A percentile compares a stretch with the other conserved stretches of the same genome.
Evolutionary conservation across 2,797 vertebrate genomes (phyloP).

Genomic region (Rhinichthys osculus): DNA sequence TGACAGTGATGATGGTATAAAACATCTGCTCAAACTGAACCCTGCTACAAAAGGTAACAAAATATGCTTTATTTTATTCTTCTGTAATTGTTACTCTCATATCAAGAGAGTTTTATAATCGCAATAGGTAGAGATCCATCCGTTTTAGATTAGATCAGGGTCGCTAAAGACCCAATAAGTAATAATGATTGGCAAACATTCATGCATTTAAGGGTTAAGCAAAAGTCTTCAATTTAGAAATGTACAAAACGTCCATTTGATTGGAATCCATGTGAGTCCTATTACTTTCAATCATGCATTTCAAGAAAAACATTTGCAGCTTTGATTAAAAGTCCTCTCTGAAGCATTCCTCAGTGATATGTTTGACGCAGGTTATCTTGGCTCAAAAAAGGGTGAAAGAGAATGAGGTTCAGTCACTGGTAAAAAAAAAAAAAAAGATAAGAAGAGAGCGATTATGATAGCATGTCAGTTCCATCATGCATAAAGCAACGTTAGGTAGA

Average conservation of each 20-base stretch:
- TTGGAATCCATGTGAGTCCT: conserved; percentile 47
- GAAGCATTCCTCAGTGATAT: conserved; percentile 54
- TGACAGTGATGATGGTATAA: no score
- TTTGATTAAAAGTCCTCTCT: conserved; percentile 35
- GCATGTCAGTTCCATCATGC: conserved; percentile 46
- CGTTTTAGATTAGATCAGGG: no score
- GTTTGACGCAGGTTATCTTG: conserved; percentile 49
- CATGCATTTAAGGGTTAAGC: no score
- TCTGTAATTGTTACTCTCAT: no score
- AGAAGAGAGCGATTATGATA: conserved; percentile 44
- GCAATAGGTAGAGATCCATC: no score
- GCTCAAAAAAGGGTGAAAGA: conserved; percentile 2
- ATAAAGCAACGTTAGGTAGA: conserved; percentile 45
- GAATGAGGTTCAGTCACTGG: conserved; percentile 3
- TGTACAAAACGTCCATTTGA: conserved; percentile 27
- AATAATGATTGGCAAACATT: no score
- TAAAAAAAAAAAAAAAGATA: conserved; percentile 9
- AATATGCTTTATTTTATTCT: no score
- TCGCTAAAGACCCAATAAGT: no score
- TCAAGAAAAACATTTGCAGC: conserved; percentile 44
- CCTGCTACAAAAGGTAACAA: no score
- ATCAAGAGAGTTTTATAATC: no score
- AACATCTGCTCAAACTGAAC: no score
- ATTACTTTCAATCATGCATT: conserved; percentile 33
- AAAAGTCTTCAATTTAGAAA: conserved; percentile 10